Base-by-base conservation (phyloP, 2,888 invertebrate species). In the Cybosia mesomella region DNA sequence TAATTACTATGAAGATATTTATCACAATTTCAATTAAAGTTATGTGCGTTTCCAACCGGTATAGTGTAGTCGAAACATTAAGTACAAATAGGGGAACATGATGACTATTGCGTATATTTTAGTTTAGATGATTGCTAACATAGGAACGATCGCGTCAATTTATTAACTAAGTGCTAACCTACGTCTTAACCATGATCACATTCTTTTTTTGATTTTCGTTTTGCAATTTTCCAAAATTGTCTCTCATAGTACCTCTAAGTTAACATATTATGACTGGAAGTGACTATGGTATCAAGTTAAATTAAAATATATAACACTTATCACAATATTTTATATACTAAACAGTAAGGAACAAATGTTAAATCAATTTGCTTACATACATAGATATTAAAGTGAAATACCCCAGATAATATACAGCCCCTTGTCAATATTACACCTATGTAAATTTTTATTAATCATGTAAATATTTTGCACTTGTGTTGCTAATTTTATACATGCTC, bases 251-350 rank as follows among this genome's bases (percentile, higher is more conserved):
- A 92, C 90, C 87, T 89, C 90, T 92, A 91, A 85, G 87, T 87
- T 92, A 91, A 93, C 91, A 92, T 94, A 95, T 94, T 94, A 94
- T 95, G 95, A 95, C 95, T 95, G 92, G 91, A 94, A 94, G 94
- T 94, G 95, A 95, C 95, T 95, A 95, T 87, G 88, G 91, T 91
- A 91, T 87, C 85, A 92, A 91, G 85, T 90, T 89, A 85, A 77
- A 90, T 90, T 90, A 85, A 88, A 88, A 85, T 87, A 88, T 89
- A 85, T 88, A 91, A 89, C 79, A 80, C 91, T 87, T 93, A 94
- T 94, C 94, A 95, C 95, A 94, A 89, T 89, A 91, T 87, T 87
- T 87, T 90, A 90, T 87, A 66, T 85, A 84, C 86, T 86, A 84
- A 85, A 79, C 83, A 84, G 86, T 88, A 88, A 93, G 93, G 92